Base-by-base conservation (phyloP, 2,888 invertebrate species). In the Nemoura dubitans region DNA sequence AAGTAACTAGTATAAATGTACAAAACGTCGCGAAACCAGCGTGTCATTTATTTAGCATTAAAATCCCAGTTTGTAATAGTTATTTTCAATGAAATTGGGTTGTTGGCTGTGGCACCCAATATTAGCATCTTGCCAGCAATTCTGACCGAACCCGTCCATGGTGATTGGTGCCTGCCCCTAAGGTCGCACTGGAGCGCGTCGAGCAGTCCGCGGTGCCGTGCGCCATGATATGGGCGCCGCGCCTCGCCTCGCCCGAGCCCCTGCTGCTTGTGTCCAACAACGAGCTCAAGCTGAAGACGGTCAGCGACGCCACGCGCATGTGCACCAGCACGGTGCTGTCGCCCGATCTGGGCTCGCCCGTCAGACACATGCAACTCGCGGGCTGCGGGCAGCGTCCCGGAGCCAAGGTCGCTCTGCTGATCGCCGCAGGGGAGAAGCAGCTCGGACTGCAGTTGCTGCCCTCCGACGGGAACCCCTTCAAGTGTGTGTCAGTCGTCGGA, bases 381-480 rank as follows among this genome's bases (percentile, higher is more conserved):
- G 16, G 59, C 16, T 7, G 59, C 21, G 14, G 59, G 59, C 59
- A 59, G 10, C 59, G 59, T 21, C 16, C 14, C 14, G 59, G 16
- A 3, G 59, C 21, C 59, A 59, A 59, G 59, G 16, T 2, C 10
- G 14, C 59, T 3, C 59, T 59, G 59, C 59, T 96, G 89, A 90
- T 95, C 42, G 96, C 95, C 89, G 92, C 93, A 25, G 95, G 95
- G 0, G 92, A 93, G 81, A 94, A 93, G 89, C 93, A 94, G 89
- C 93, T 96, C 7, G 96, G 96, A 0, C 90, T 96, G 27, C 95
- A 95, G 90, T 93, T 94, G 88, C 90, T 95, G 89, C 96, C 96
- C 0, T 91, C 95, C 0, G 95, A 96, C 90, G 96, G 96, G 0
- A 96, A 96, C 90, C 96, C 96, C 5, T 96, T 94, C 92, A 94